Evolutionary conservation across 2,888 invertebrate species (phyloP).

Genomic region (Oasisia sp.): DNA sequence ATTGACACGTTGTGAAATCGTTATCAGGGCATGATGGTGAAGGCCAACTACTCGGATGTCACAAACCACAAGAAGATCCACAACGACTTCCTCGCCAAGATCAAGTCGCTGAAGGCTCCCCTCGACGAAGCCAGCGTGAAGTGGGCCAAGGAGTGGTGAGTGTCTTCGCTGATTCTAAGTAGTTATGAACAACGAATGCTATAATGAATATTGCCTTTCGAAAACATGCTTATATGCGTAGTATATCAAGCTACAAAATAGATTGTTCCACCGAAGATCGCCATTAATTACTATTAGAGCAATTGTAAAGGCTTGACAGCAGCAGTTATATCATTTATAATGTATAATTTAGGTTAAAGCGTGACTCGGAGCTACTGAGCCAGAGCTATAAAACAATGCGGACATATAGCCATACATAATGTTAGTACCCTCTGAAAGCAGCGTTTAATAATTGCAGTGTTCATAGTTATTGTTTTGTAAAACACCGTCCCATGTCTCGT

Average conservation of each 20-base stretch:
- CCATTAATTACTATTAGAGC: no score
- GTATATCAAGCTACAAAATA: background rate
- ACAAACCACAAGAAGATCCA: conserved; percentile 23
- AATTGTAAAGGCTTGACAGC: no score
- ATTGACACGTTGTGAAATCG: background rate
- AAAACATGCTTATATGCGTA: background rate
- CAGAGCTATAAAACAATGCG: no score
- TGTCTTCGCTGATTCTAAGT: background rate
- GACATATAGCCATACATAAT: no score
- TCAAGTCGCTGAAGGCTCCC: conserved; percentile 20
- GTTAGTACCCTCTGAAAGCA: background rate
- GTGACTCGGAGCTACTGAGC: background rate
- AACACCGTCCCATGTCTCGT: background rate
- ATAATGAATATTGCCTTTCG: background rate
- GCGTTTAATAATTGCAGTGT: background rate
- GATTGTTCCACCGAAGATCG: background rate
- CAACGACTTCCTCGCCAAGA: conserved; percentile 22
- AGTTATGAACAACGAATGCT: background rate
- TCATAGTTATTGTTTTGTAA: background rate
- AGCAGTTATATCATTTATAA: background rate
- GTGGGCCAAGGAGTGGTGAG: conserved; percentile 25
- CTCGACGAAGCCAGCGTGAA: conserved; percentile 8
- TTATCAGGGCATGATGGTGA: conserved; percentile 26
- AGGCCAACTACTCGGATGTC: conserved; percentile 26
- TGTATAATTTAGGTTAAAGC: background rate